A percentile compares a stretch with the other conserved stretches of the same genome.
phyloP scores from a whole-genome alignment of 2,888 invertebrate species.

The Sicus ferrugineus region DNA sequence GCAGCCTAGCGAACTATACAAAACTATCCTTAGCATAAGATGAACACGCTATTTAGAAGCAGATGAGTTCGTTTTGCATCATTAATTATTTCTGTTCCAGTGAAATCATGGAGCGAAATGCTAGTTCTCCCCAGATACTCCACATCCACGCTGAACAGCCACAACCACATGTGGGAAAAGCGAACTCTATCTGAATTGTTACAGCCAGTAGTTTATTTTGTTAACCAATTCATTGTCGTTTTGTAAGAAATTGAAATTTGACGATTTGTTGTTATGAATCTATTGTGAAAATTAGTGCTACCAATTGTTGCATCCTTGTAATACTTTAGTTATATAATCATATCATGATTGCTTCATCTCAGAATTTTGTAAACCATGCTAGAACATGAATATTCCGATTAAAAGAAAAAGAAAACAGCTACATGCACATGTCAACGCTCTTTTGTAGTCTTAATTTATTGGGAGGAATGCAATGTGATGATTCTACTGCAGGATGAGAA shows the following conservation, averaged over 20 bases:
- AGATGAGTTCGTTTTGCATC: background rate
- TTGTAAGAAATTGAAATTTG: background rate
- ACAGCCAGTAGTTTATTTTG: background rate
- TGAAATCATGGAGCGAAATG: background rate
- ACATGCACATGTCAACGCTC: slow-evolving; percentile 15
- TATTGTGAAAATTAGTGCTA: background rate
- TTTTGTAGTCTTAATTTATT: too few species aligned
- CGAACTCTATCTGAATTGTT: slow-evolving; percentile 2
- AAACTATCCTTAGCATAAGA: background rate
- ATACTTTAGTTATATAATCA: slow-evolving; percentile 15
- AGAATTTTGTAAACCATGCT: background rate
- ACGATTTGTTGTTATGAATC: background rate
- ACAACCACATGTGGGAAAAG: background rate
- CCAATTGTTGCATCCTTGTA: background rate
- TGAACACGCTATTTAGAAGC: background rate
- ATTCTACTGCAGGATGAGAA: too few species aligned
- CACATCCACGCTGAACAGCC: background rate
- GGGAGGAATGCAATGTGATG: too few species aligned
- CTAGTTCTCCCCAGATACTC: background rate
- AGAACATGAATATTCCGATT: background rate
- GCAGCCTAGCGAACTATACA: background rate
- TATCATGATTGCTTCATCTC: slow-evolving; percentile 23
- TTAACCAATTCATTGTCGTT: background rate
- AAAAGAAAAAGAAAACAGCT: background rate
- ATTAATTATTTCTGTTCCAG: slow-evolving; percentile 5